Percentiles rank a stretch among this genome's conserved stretches.
These are phyloP conservation scores for Phengaris arion DNA, from an alignment of 2,888 invertebrate species.

Conservation along the genomic window DNA sequence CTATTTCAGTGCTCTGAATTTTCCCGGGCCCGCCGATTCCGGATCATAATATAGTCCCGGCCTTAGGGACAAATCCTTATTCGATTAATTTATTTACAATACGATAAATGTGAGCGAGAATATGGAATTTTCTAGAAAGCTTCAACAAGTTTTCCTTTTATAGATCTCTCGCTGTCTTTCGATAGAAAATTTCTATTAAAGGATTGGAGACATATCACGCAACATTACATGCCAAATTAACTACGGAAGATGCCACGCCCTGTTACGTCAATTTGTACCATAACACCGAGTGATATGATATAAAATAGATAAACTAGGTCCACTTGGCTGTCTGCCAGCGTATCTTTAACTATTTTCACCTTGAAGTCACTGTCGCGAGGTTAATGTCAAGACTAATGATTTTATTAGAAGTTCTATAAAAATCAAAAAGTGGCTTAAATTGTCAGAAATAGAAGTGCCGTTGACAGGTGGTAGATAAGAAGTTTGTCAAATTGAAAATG, in stretches of 20 bases:
- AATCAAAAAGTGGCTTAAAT: neutral
- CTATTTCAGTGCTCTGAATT: no score
- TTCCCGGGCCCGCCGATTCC: no score
- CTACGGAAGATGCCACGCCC: constrained; percentile 1
- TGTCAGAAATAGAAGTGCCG: neutral
- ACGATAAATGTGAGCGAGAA: no score
- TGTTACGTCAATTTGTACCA: neutral
- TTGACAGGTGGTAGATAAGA: neutral
- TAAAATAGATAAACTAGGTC: neutral
- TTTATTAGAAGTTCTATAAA: neutral
- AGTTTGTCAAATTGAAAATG: neutral
- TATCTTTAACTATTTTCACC: constrained; percentile 45
- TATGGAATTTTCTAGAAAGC: no score
- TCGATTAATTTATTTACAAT: no score
- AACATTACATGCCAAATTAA: constrained; percentile 23
- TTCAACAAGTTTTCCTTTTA: neutral
- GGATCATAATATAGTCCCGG: no score
- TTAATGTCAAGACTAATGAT: constrained; percentile 31
- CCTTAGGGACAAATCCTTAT: neutral
- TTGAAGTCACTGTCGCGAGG: constrained; percentile 37
- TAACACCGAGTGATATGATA: neutral
- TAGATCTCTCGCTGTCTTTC: neutral
- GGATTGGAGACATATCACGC: constrained; percentile 13
- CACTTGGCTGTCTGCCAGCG: constrained; percentile 43
- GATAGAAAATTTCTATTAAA: neutral